phyloP scores from a whole-genome alignment of 1,140 invertebrate species.

The Plodia interpunctella region DNA sequence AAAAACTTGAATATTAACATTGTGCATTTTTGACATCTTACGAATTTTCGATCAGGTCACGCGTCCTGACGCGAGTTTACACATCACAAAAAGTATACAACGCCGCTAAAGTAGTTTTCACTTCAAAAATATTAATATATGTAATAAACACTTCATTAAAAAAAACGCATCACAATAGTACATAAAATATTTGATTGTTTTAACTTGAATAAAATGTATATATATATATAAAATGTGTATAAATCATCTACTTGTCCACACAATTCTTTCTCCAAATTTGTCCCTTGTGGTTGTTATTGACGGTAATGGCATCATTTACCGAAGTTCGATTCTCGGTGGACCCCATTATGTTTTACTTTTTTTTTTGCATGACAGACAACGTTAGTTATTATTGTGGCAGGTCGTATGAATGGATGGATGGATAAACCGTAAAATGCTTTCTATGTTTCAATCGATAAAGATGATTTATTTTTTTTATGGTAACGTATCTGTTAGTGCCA shows the following conservation, averaged over 20 bases:
- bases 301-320: constrained; percentile 68
- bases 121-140: too few species aligned
- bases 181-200: too few species aligned
- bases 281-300: constrained; percentile 57
- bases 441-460: constrained; percentile 43
- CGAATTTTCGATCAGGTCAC: too few species aligned
- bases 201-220: neutral
- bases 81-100: too few species aligned
- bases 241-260: constrained; percentile 8
- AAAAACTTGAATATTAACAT: too few species aligned
- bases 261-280: constrained; percentile 23
- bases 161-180: too few species aligned
- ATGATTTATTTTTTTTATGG: constrained; percentile 42
- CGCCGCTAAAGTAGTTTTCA: too few species aligned
- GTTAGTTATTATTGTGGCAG: constrained; percentile 43
- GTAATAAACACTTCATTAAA: too few species aligned
- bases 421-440: constrained; percentile 48
- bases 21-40: too few species aligned
- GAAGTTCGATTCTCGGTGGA: constrained; percentile 52
- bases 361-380: constrained; percentile 47
- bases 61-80: too few species aligned
- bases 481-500: constrained; percentile 7
- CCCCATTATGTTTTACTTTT: constrained; percentile 23
- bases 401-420: constrained; percentile 31
- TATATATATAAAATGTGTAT: neutral